Evolutionary conservation across 92 coral and sea anemone genomes (phyloP), one percentile per base, ranked within the genome.

Genomic region (Pocillopora meandrina): DNA sequence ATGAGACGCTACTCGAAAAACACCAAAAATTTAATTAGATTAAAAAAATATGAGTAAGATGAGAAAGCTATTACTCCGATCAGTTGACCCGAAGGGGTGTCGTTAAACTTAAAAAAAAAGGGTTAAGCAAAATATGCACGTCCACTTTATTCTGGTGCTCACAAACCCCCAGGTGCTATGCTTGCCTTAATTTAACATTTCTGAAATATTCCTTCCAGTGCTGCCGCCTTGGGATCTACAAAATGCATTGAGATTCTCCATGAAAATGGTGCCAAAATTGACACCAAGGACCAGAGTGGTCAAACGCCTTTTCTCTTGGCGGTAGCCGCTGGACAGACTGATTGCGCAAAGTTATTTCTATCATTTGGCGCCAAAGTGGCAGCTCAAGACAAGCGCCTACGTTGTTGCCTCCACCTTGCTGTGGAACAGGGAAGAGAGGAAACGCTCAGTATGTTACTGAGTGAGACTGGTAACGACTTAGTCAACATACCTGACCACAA

Each of bases 281-380:
- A 93, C 82, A 89, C 83, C 1, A 71, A 69, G 78, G 97, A 93
- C 82, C 78, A 77, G 74, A 75, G 75, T 72, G 86, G 86, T 26
- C 85, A 84, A 63, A 93, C 97, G 33, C 97, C 97, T 11, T 87
- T 93, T 73, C 92, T 89, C 42, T 83, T 72, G 16, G 95, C 97
- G 16, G 89, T 93, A 9, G 73, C 81, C 62, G 89, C 91, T 49
- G 95, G 95, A 56, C 95, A 90, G 35, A 76, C 75, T 6, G 97
- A 91, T 16, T 84, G 95, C 71, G 92, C 87, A 62, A 69, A 87
- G 70, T 52, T 89, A 65, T 67, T 93, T 35, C 70, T 93, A 23
- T 90, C 93, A 72, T 77, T 83, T 58, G 97, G 97, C 9, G 90
- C 95, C 33, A 92, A 88, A 62, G 75, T 75, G 9, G 10, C 68